phyloP scores from a whole-genome alignment of 2,113 vertebrate species.

The Blennius ocellaris region DNA sequence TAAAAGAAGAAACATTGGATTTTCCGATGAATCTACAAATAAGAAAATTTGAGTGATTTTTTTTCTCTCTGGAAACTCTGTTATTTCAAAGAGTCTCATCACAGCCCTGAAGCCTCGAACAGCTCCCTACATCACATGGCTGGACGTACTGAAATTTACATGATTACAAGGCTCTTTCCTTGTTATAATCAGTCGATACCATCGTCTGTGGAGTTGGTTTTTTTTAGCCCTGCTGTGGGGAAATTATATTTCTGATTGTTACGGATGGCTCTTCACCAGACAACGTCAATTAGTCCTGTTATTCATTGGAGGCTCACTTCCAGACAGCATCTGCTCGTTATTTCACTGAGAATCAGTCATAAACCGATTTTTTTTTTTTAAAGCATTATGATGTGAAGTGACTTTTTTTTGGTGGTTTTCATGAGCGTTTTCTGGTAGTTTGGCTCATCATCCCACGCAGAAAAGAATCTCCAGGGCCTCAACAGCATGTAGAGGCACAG shows the following conservation, averaged over 20 bases:
- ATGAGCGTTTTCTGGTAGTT: conserved; percentile 30
- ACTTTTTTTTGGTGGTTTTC: conserved; percentile 25
- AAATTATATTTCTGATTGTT: conserved; percentile 22
- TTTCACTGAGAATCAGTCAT: background rate
- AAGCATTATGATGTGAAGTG: conserved; percentile 21
- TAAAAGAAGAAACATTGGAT: too few relatives aligned
- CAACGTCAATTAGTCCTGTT: conserved; percentile 12
- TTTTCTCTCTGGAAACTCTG: conserved; percentile 22
- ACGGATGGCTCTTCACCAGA: conserved; percentile 16
- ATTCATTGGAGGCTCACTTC: conserved; percentile 12
- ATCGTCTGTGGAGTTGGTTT: background rate
- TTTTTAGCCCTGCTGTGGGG: background rate
- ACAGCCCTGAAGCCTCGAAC: background rate
- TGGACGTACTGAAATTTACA: background rate
- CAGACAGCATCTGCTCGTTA: conserved; percentile 19
- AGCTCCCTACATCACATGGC: conserved; percentile 20
- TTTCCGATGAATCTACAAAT: too few relatives aligned
- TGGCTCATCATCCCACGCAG: conserved; percentile 23
- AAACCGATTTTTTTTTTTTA: conserved; percentile 25
- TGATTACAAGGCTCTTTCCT: background rate
- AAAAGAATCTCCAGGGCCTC: conserved; percentile 37
- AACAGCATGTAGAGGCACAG: conserved; percentile 50
- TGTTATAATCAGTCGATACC: background rate
- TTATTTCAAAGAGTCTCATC: conserved; percentile 1
- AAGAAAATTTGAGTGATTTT: too few relatives aligned